Conservation (phyloP, 2,797 vertebrate genomes). For the Eptatretus atami region DNA sequence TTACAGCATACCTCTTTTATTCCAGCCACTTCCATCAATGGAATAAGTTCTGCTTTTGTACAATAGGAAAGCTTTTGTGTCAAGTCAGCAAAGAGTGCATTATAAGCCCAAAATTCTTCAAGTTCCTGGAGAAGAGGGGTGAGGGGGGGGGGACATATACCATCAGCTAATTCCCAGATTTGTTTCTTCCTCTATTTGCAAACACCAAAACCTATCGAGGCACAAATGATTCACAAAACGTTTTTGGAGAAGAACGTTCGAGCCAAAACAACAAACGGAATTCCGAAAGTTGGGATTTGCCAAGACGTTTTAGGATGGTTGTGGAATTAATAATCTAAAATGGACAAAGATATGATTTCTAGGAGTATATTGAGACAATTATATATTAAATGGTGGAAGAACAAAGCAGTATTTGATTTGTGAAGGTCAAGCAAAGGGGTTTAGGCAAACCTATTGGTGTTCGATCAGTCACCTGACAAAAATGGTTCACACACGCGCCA, state of each 20-base stretch:
- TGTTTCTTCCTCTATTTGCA: too few species aligned
- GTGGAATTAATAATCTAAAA: too few species aligned
- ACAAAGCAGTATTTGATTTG: background rate
- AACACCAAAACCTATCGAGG: too few species aligned
- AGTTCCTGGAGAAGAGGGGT: constrained; percentile 26
- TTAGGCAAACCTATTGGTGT: too few species aligned
- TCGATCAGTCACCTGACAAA: constrained; percentile 36
- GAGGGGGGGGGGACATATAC: background rate
- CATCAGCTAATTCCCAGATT: background rate
- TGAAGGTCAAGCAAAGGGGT: background rate
- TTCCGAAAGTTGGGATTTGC: too few species aligned
- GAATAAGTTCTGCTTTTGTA: constrained; percentile 47
- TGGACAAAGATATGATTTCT: too few species aligned
- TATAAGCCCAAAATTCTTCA: constrained; percentile 71
- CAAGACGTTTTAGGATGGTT: too few species aligned
- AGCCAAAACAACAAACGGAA: too few species aligned
- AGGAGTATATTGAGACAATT: background rate
- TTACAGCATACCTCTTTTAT: constrained; percentile 35
- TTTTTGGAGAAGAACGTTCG: too few species aligned
- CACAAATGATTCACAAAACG: too few species aligned
- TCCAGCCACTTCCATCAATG: constrained; percentile 75
- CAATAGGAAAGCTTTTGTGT: constrained; percentile 52
- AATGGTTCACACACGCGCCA: constrained; percentile 50
- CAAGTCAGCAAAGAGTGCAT: constrained; percentile 38
- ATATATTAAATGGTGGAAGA: background rate